phyloP scores from a whole-genome alignment of 2,888 invertebrate species.

The Scaptodrosophila latifasciaeformis region DNA sequence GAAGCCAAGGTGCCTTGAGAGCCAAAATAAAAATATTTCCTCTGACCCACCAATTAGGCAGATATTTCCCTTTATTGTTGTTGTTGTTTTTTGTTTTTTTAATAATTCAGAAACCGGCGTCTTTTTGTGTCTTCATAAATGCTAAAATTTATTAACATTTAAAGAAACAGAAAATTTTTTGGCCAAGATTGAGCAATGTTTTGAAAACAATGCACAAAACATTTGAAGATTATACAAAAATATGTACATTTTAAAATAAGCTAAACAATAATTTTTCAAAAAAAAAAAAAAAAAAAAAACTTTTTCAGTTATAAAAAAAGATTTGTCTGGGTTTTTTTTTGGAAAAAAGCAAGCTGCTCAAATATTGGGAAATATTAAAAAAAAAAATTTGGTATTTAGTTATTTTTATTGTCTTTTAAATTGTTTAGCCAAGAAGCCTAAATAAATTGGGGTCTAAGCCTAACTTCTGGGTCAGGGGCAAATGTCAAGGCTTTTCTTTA shows the following conservation, averaged over 20 bases:
- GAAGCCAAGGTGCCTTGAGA: slow-evolving; percentile 39
- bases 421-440: too few species aligned
- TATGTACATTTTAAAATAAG: slow-evolving; percentile 1
- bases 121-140: slow-evolving; percentile 11
- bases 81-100: background rate
- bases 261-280: background rate
- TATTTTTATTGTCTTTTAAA: too few species aligned
- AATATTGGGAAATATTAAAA: too few species aligned
- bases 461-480: too few species aligned
- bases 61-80: slow-evolving; percentile 8
- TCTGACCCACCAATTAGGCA: slow-evolving; percentile 38
- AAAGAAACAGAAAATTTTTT: slow-evolving; percentile 11
- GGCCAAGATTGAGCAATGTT: slow-evolving; percentile 6
- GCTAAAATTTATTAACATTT: slow-evolving; percentile 33
- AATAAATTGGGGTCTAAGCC: too few species aligned
- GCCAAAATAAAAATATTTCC: background rate
- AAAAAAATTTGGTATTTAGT: too few species aligned
- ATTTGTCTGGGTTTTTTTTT: too few species aligned
- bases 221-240: background rate
- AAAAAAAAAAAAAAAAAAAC: slow-evolving; percentile 4
- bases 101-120: too few species aligned
- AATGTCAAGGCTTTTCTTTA: too few species aligned
- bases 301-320: too few species aligned
- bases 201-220: slow-evolving; percentile 18
- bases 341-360: too few species aligned